A percentile compares a stretch with the other conserved stretches of the same genome.
Evolutionary conservation across 2,797 vertebrate species (phyloP).

Genomic region (Schizopygopsis malacanthus): DNA sequence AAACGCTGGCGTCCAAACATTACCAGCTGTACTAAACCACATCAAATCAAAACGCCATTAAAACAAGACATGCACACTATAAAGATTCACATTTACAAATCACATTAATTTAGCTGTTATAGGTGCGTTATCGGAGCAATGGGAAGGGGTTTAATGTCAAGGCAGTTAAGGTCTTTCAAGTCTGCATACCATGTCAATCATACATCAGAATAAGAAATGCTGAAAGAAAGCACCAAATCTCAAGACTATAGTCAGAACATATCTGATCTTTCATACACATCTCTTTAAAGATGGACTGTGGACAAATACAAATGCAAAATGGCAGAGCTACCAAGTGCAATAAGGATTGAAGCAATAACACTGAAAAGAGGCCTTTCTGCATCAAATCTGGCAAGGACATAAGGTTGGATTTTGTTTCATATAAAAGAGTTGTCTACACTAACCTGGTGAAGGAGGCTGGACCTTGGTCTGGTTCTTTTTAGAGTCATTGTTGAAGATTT

Average conservation of each 20-base stretch:
- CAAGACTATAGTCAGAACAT: neutral
- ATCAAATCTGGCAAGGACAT: neutral
- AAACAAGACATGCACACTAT: constrained; percentile 59
- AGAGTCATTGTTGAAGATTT: constrained; percentile 93
- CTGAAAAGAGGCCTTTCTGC: neutral
- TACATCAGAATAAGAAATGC: neutral
- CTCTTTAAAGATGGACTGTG: neutral
- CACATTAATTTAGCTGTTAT: constrained; percentile 69
- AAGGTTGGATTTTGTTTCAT: neutral
- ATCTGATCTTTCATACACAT: neutral
- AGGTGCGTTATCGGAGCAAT: constrained; percentile 42
- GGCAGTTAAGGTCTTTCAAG: neutral
- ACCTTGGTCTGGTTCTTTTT: constrained; percentile 98
- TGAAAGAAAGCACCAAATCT: neutral
- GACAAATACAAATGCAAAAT: neutral
- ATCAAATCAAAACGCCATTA: constrained; percentile 16
- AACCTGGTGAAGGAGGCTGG: constrained; percentile 97
- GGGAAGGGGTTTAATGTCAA: neutral
- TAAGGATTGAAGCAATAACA: too few species aligned
- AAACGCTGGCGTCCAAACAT: neutral
- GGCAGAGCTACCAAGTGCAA: neutral
- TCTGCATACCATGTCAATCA: neutral
- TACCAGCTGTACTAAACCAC: constrained; percentile 24
- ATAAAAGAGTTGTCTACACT: constrained; percentile 57
- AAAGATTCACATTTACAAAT: constrained; percentile 62